Conservation (phyloP, 2,888 invertebrate genomes). For the Candidula unifasciata region DNA sequence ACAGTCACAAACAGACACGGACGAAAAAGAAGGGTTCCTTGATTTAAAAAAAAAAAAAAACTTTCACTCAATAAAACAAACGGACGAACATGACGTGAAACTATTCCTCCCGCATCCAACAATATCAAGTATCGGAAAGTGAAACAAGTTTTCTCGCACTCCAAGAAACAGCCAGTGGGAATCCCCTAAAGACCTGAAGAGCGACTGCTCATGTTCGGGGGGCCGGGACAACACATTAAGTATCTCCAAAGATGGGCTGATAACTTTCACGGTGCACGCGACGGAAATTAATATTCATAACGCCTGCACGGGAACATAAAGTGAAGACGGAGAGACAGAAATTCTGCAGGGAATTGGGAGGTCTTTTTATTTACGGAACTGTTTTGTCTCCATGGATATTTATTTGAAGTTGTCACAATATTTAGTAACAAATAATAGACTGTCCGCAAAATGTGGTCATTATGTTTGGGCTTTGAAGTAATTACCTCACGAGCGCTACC, state of each 20-base stretch:
- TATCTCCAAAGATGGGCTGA: slow-evolving; percentile 25
- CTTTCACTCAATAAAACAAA: not conserved
- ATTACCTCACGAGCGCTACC: no score
- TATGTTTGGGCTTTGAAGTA: no score
- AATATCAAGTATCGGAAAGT: not conserved
- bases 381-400: no score
- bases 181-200: slow-evolving; percentile 29
- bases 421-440: no score
- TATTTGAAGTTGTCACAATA: no score
- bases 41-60: not conserved
- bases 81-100: slow-evolving; percentile 7
- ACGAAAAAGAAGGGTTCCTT: not conserved
- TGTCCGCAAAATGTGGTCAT: no score
- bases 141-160: not conserved
- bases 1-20: not conserved
- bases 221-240: slow-evolving; percentile 38
- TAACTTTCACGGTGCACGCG: slow-evolving; percentile 42
- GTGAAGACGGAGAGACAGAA: slow-evolving; percentile 7
- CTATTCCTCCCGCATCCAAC: slow-evolving; percentile 1
- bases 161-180: slow-evolving; percentile 21
- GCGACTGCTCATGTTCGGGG: slow-evolving; percentile 38
- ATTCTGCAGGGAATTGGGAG: not conserved
- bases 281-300: slow-evolving; percentile 48
- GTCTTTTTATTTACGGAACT: not conserved
- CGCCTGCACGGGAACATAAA: slow-evolving; percentile 14